Base-by-base conservation (phyloP, 1,140 invertebrate genomes). In the Bombus superbus region DNA sequence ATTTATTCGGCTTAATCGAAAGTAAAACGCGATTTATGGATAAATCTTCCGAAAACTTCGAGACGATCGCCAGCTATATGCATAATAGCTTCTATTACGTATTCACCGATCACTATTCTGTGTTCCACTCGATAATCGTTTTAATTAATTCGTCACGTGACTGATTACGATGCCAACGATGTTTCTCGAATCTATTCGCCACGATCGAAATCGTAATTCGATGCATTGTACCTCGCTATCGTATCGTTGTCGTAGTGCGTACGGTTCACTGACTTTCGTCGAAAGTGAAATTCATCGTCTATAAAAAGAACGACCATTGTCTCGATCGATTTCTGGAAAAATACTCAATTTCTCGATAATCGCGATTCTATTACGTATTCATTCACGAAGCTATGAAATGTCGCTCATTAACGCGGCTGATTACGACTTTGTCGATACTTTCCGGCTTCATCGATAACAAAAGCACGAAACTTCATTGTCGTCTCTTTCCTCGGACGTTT, bases 121-220 rank as follows among this genome's bases (percentile, higher is more conserved):
- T 76, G 57, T 76, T 76, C 28, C 9, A 5, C 38, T 42, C 57
- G 57, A 64, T 64, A 53, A 53, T 53, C 47, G 38, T 57, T 77
- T 59, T 64, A 77, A 77, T 77, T 64, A 62, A 77, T 77, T 59
- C 75, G 25, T 22, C 75, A n/a, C 75, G 47, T 35, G 57, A 64
- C 28, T 22, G 15, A 77, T 77, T 64, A 77, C 28, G 4, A 42
- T 77, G 42, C 75, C 38, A 11, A 22, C 38, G 38, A n/a, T 13
- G 35, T 22, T 25, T 25, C 18, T 40, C 18, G 13, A 32, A 25
- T 53, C 32, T 62, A 32, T 44, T n/a, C 15, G 6, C 6, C 57
- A 6, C 75, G 75, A 62, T 42, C 28, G 77, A 68, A 80, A 47
- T 80, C 28, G 6, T 69, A 69, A 80, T 69, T 66, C n/a, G n/a